phyloP scores from a whole-genome alignment of 2,797 vertebrate genomes.

The Huso huso region DNA sequence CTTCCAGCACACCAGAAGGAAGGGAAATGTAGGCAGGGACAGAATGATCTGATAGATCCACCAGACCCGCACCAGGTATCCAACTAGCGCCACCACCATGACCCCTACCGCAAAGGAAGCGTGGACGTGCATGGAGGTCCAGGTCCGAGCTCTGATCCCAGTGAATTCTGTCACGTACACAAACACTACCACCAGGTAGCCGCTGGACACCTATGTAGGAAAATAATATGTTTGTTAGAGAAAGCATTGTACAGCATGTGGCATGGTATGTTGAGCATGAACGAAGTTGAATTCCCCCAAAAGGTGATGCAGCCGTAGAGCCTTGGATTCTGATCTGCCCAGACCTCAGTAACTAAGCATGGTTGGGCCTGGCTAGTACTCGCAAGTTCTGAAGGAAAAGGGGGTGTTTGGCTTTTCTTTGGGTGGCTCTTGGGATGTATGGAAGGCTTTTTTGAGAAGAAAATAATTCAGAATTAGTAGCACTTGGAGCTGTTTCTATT shows the following conservation, averaged over 20 bases:
- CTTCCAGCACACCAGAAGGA: conserved; percentile 84
- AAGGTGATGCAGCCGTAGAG: too few relatives aligned
- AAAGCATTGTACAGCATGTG: too few relatives aligned
- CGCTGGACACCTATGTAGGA: conserved; percentile 69
- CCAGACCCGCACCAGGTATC: conserved; percentile 79
- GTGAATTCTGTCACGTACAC: conserved; percentile 90
- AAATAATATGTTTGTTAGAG: background rate
- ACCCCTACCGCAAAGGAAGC: conserved; percentile 81
- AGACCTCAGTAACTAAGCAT: too few relatives aligned
- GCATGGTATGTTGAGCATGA: too few relatives aligned
- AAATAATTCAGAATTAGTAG: too few relatives aligned
- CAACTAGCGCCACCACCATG: conserved; percentile 80
- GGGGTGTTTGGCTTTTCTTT: background rate
- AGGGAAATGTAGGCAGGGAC: conserved; percentile 72
- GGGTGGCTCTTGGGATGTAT: conserved; percentile 11
- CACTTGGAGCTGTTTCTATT: too few relatives aligned
- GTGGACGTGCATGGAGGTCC: conserved; percentile 89
- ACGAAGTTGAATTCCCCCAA: too few relatives aligned
- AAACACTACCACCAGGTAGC: conserved; percentile 88
- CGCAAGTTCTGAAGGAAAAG: background rate
- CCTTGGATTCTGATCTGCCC: too few relatives aligned
- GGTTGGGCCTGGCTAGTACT: too few relatives aligned
- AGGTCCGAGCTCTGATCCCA: conserved; percentile 79
- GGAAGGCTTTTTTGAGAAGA: background rate
- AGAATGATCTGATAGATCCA: conserved; percentile 89